phyloP scores from a whole-genome alignment of 2,797 vertebrate species.

The Poecilia picta region DNA sequence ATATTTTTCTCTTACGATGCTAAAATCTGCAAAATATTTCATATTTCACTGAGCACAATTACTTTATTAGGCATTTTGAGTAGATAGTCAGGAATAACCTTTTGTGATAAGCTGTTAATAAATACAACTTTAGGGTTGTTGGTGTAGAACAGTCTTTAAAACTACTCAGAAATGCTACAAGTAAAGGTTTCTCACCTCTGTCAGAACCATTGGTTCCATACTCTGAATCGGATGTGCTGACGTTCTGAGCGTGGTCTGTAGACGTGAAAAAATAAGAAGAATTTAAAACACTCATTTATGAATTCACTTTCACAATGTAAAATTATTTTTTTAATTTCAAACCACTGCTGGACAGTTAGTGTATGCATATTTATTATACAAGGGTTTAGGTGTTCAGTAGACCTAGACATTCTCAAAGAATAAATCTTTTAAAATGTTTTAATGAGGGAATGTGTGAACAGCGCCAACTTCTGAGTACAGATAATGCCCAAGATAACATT shows the following conservation, averaged over 20 bases:
- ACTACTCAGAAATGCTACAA: not conserved
- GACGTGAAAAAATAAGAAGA: slow-evolving; percentile 23
- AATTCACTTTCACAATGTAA: not conserved
- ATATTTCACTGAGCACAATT: not conserved
- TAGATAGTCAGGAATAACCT: not conserved
- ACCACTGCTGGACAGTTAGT: not conserved
- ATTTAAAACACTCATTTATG: not conserved
- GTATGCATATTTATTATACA: not conserved
- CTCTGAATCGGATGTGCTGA: slow-evolving; percentile 85
- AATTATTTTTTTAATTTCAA: not conserved
- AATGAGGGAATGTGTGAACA: not conserved
- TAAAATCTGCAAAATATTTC: not conserved
- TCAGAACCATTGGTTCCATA: slow-evolving; percentile 89
- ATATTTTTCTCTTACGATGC: not conserved
- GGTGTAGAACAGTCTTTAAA: not conserved
- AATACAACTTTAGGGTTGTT: not conserved
- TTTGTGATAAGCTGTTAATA: not conserved
- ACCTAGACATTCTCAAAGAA: not conserved
- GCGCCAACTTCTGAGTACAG: not conserved
- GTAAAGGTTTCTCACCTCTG: slow-evolving; percentile 79
- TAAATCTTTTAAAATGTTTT: not conserved
- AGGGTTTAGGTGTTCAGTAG: not conserved
- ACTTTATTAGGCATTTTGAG: not conserved
- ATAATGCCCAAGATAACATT: not conserved
- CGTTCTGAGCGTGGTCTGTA: slow-evolving; percentile 87